Evolutionary conservation across 1,140 invertebrate species (phyloP).

Genomic region (Parapsyche elsis): DNA sequence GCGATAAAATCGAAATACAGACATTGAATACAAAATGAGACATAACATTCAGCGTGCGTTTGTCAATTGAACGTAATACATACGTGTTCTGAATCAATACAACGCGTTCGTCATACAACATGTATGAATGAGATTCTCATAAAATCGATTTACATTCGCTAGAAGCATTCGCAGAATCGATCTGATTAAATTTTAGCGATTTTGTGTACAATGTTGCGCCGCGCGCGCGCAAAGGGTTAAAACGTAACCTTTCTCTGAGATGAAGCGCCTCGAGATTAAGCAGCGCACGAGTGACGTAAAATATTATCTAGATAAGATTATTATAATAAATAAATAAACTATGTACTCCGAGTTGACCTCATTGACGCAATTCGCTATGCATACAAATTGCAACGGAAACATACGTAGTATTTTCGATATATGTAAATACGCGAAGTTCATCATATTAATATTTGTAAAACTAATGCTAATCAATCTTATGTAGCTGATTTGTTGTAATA

Average conservation of each 20-base stretch:
- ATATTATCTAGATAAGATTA: neutral
- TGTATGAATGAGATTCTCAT: conserved; percentile 2
- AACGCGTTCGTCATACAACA: neutral
- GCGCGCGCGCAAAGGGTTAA: no score
- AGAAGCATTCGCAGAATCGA: no score
- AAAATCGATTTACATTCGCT: neutral
- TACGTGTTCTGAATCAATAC: neutral
- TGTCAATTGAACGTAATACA: neutral
- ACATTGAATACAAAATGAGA: neutral
- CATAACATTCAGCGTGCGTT: neutral
- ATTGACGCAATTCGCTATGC: conserved; percentile 15
- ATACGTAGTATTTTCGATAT: no score
- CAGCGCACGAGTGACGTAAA: neutral
- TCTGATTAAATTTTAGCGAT: neutral
- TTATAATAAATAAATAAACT: neutral
- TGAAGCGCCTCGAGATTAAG: neutral
- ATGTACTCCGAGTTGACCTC: neutral
- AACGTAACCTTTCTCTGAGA: no score
- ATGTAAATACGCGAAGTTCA: no score
- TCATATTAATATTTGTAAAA: no score
- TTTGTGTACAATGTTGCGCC: no score
- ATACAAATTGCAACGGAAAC: neutral
- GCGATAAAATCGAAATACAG: no score
- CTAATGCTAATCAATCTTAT: no score
- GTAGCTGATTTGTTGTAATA: no score